Evolutionary conservation across 2,797 vertebrate genomes (phyloP).

Genomic region (Sebastes reedi): DNA sequence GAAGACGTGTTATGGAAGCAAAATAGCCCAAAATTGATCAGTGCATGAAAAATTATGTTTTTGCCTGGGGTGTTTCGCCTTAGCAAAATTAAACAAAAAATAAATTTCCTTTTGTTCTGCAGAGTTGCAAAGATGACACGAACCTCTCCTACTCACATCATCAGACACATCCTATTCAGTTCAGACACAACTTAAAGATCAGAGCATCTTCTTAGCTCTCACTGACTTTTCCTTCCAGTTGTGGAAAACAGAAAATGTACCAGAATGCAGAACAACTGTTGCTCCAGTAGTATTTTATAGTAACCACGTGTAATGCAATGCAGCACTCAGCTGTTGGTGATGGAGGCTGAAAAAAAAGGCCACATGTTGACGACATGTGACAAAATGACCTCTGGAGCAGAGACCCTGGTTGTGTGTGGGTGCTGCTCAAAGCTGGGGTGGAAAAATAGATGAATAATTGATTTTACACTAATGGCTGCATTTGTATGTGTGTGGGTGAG

Average conservation of each 20-base stretch:
- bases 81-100: neutral
- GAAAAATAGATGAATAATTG: constrained; percentile 76
- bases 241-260: neutral
- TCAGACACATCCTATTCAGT: neutral
- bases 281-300: neutral
- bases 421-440: constrained; percentile 43
- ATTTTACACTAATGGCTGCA: constrained; percentile 68
- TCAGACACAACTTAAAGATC: neutral
- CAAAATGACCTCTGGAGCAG: constrained; percentile 45
- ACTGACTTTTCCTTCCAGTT: neutral
- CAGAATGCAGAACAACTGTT: neutral
- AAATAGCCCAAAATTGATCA: neutral
- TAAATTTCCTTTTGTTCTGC: neutral
- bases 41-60: neutral
- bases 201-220: neutral
- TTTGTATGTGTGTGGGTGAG: constrained; percentile 44
- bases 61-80: neutral
- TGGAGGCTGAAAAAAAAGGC: neutral
- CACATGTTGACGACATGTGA: constrained; percentile 64
- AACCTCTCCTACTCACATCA: neutral
- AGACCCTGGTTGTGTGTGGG: constrained; percentile 11
- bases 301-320: constrained; percentile 7
- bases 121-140: neutral
- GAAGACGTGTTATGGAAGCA: neutral
- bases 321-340: neutral